Evolutionary conservation across 1,140 invertebrate genomes (phyloP).

Genomic region (Palaemon carinicauda): DNA sequence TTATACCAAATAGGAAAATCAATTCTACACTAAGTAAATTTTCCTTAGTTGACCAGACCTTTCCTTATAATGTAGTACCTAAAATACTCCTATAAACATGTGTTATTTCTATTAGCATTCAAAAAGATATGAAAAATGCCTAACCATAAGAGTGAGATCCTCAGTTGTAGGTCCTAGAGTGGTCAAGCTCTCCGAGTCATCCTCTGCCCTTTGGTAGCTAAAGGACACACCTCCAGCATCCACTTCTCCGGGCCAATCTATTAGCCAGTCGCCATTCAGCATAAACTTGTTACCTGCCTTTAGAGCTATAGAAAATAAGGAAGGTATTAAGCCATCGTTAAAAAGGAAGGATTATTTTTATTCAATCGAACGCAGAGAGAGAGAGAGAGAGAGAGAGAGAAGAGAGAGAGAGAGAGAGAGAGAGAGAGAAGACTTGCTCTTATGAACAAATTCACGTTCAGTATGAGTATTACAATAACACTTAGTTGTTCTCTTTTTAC

Average conservation of each 20-base stretch:
- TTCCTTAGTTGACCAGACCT: no score
- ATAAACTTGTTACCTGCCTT: constrained; percentile 61
- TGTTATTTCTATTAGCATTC: no score
- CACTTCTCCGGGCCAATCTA: constrained; percentile 62
- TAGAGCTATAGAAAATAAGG: constrained; percentile 40
- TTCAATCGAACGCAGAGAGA: background rate
- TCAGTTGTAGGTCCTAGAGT: constrained; percentile 65
- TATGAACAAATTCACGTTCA: no score
- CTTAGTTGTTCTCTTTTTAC: no score
- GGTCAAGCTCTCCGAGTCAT: constrained; percentile 62
- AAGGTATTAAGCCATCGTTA: background rate
- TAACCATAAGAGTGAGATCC: constrained; percentile 64
- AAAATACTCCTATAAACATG: no score
- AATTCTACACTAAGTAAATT: no score
- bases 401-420: constrained; percentile 5
- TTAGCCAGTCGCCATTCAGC: constrained; percentile 61
- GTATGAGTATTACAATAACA: no score
- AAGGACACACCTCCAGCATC: constrained; percentile 63
- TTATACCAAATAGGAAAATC: no score
- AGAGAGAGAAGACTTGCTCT: background rate
- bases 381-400: constrained; percentile 7
- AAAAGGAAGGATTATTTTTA: background rate
- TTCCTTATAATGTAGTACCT: no score
- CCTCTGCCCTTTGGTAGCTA: constrained; percentile 60
- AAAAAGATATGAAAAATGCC: background rate